Evolutionary conservation across 2,888 invertebrate genomes (phyloP).

Genomic region (Cheilosia scutellata): DNA sequence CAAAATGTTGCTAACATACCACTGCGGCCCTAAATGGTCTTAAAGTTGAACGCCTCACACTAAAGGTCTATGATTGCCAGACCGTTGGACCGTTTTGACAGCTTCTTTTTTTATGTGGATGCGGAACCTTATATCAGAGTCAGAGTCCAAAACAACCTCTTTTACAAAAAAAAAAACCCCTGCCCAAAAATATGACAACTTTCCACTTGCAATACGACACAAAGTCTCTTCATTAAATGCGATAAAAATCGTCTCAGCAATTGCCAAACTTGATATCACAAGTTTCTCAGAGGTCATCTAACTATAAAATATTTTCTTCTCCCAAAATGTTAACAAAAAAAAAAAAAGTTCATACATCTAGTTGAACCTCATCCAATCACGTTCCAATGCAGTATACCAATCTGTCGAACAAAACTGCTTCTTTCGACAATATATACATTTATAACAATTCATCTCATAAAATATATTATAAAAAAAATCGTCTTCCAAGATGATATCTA

Average conservation of each 20-base stretch:
- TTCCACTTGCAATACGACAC: constrained; percentile 29
- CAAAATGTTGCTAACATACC: too few relatives aligned
- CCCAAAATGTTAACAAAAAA: neutral
- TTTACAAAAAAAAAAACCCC: neutral
- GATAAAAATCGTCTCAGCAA: constrained; percentile 8
- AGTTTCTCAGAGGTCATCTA: constrained; percentile 1
- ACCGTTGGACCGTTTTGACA: neutral
- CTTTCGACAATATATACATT: constrained; percentile 42
- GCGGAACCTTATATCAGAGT: too few relatives aligned
- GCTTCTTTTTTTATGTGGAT: constrained; percentile 1
- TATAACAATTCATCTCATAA: constrained; percentile 58
- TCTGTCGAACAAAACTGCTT: constrained; percentile 6
- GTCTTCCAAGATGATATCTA: constrained; percentile 33
- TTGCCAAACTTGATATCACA: neutral
- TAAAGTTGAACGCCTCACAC: too few relatives aligned
- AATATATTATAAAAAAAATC: neutral
- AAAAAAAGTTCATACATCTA: constrained; percentile 31
- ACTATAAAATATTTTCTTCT: constrained; percentile 2
- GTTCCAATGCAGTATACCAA: constrained; percentile 57
- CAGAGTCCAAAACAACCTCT: neutral
- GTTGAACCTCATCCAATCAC: constrained; percentile 55
- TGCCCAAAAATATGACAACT: constrained; percentile 5
- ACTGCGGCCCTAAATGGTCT: too few relatives aligned
- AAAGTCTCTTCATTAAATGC: neutral
- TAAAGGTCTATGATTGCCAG: too few relatives aligned